A percentile compares a stretch with the other conserved stretches of the same genome.
These are phyloP conservation scores for Drosophila multiciliata DNA, from an alignment of 2,888 invertebrate species.

Conservation along the genomic window DNA sequence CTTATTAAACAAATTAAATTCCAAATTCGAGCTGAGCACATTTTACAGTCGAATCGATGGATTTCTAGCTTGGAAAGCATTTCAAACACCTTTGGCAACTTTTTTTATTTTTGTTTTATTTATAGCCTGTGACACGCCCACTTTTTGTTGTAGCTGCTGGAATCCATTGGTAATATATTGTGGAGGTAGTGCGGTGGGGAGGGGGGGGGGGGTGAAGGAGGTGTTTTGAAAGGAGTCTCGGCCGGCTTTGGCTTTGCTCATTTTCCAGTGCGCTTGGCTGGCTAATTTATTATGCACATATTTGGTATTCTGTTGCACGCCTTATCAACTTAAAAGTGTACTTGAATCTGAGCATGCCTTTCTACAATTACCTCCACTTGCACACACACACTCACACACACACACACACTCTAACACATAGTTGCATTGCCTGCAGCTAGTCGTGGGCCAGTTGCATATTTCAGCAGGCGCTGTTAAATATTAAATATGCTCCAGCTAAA, in stretches of 20 bases:
- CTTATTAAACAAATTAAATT: background rate
- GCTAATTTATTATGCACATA: conserved; percentile 61
- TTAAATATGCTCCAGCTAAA: conserved; percentile 39
- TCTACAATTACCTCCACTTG: conserved; percentile 13
- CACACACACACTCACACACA: background rate
- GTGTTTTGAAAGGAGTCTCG: background rate
- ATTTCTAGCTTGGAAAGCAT: background rate
- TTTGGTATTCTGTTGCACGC: conserved; percentile 55
- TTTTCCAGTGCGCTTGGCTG: conserved; percentile 12
- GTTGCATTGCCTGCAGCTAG: conserved; percentile 34
- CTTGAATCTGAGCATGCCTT: conserved; percentile 47
- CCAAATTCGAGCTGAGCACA: background rate
- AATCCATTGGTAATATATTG: background rate
- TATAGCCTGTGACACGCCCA: conserved; percentile 32
- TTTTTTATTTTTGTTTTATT: conserved; percentile 23
- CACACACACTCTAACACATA: background rate
- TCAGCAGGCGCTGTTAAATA: conserved; percentile 52
- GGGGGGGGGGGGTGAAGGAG: background rate
- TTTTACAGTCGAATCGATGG: background rate
- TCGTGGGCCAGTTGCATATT: conserved; percentile 28
- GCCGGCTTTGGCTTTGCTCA: background rate
- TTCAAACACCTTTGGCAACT: background rate
- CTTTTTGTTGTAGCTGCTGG: background rate
- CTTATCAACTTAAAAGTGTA: conserved; percentile 56
- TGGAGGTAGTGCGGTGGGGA: background rate